These are phyloP conservation scores for Florisuga fusca DNA, from an alignment of 2,797 vertebrate genomes.

Conservation along the genomic window DNA sequence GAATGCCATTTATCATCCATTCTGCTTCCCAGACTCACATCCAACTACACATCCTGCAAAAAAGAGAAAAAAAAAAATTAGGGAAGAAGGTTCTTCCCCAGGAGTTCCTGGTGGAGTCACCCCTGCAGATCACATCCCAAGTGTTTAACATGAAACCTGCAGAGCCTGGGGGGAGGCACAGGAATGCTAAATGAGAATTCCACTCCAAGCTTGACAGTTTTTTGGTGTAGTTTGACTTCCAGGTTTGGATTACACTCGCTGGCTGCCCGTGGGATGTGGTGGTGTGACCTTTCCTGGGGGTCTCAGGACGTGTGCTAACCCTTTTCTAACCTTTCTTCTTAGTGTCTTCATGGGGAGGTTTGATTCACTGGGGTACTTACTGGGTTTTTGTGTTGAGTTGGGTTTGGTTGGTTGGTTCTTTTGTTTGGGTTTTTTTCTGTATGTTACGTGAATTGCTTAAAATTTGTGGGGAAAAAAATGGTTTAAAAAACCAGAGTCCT, in stretches of 20 bases:
- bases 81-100: neutral
- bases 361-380: too few species aligned
- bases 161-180: rapidly evolving
- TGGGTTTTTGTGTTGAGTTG: too few species aligned
- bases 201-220: rapidly evolving
- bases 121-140: neutral
- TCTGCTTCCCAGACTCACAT: neutral
- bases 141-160: neutral
- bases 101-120: rapidly evolving
- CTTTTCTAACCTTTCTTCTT: rapidly evolving
- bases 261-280: rapidly evolving
- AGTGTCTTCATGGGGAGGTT: neutral
- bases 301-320: rapidly evolving
- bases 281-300: neutral
- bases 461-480: too few species aligned
- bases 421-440: neutral
- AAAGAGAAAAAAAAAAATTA: too few species aligned
- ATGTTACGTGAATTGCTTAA: neutral
- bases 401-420: too few species aligned
- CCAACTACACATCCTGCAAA: neutral
- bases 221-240: neutral
- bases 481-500: too few species aligned
- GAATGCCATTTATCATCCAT: rapidly evolving
- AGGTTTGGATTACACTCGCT: neutral
- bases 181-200: neutral